Base-by-base conservation (phyloP, 2,888 invertebrate genomes). In the Stegana nigrithorax region DNA sequence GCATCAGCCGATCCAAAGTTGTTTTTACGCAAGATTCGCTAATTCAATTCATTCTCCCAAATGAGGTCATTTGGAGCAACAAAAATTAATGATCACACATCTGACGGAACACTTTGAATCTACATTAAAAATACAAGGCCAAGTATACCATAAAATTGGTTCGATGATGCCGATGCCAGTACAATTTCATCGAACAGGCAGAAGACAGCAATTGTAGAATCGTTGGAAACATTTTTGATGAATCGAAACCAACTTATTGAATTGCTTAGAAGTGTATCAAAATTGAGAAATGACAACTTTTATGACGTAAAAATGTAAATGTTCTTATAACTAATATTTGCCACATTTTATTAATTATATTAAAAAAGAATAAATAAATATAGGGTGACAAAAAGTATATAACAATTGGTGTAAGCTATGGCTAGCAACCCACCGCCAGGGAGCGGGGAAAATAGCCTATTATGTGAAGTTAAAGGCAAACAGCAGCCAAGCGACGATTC, bases 41-140 rank as follows among this genome's bases (percentile, higher is more conserved):
- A 25, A 45, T 59, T 59, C 21, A 59, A 59, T 59, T 53, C 50
- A 2, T 59, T 36, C 59, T 59, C 50, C 25, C 59, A 47, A 50
- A 47, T 59, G 50, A 59, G 50, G n/a, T 59, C 59, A 17, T 36
- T 59, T 14, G 59, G 50, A 58, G 59, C 59, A 59, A 59, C 59
- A 50, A 50, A 59, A 50, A 50, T 50, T n/a, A 25, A 23, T 26
- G 3, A 59, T 5, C 29, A 59, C 23, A 5, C n/a, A 21, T 32
- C 32, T 32, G 55, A 21, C 19, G 32, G 21, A 2, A 21, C n/a
- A 21, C 25, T 42, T 57, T 23, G 6, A 50, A 50, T 36, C 59
- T 23, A 59, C 59, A 32, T 59, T 59, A 7, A 59, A 47, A 7
- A 36, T 59, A 6, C 47, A 32, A 25, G 29, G 36, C 14, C 58